Base-by-base conservation (phyloP, 1,140 invertebrate genomes). In the Drosophila sproati region DNA sequence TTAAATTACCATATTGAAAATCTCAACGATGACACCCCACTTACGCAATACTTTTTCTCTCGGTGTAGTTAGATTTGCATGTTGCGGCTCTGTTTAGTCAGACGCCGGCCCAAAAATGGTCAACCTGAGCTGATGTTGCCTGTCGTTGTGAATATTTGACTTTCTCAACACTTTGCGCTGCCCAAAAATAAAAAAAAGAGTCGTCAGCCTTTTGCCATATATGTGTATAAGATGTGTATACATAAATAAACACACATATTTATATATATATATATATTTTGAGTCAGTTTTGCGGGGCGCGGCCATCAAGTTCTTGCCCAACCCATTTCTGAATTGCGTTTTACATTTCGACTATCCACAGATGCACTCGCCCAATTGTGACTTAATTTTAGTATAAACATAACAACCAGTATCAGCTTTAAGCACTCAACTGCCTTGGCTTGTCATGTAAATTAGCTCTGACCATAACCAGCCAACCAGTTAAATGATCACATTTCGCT, bases 271-370 rank as follows among this genome's bases (percentile, higher is more conserved):
- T 63, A 12, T 43, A 2, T 43, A 7, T 43, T 45, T 57, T 56
- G 54, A 39, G 35, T 56, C 54, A 29, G 35, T 41, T 55, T 50
- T 50, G 7, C 31, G n/a, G 63, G 63, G 63, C 31, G 52, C 43
- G 63, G 63, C 43, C 5, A n/a, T 31, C 51, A 32, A 62, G 69
- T 72, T 72, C 62, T 72, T 41, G 69, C 69, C 69, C 62, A 66
- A 43, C 69, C 69, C 54, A 66, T 57, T 57, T 51, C 2, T 6
- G 37, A 73, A 73, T 73, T 73, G 55, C 70, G 70, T 73, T 67
- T 57, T 52, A 73, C 47, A 35, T 56, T 72, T 51, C 3, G 37
- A 63, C 34, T 60, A 3, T 32, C 29, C 5, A 35, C n/a, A 50
- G 55, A 57, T 61, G 59, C 35, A 32, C 28, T 35, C 50, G 43